Conservation (phyloP, 2,888 invertebrate species). For the Thymelicus sylvestris region DNA sequence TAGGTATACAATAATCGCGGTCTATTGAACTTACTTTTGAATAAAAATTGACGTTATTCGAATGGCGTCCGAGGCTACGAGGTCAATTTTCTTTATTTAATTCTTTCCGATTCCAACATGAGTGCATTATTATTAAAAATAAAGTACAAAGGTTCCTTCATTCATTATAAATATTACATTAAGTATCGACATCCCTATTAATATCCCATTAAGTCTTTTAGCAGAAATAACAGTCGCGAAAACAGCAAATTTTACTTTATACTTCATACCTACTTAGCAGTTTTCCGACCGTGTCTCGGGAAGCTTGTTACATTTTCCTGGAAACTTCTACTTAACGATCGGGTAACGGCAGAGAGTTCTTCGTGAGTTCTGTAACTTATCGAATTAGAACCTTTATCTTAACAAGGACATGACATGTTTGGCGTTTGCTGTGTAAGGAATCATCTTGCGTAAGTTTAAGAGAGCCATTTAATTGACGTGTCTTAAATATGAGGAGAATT, state of each 20-base stretch:
- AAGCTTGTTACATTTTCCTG: background rate
- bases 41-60: too few relatives aligned
- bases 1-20: too few relatives aligned
- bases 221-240: background rate
- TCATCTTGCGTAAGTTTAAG: background rate
- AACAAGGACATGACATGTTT: conserved; percentile 5
- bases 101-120: too few relatives aligned
- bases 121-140: too few relatives aligned
- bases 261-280: background rate
- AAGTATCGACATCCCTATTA: too few relatives aligned
- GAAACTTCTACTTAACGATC: background rate
- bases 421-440: background rate
- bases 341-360: background rate
- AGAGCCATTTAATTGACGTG: background rate
- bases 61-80: too few relatives aligned
- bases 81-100: too few relatives aligned
- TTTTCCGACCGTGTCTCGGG: background rate
- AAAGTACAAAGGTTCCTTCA: too few relatives aligned
- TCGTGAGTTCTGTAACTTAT: conserved; percentile 7
- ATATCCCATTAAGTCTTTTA: background rate
- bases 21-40: too few relatives aligned
- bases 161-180: too few relatives aligned
- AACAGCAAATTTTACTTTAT: background rate
- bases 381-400: conserved; percentile 11
- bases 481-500: background rate